Evolutionary conservation across 2,888 invertebrate species (phyloP).

Genomic region (Harpagoxenus sublaevis): DNA sequence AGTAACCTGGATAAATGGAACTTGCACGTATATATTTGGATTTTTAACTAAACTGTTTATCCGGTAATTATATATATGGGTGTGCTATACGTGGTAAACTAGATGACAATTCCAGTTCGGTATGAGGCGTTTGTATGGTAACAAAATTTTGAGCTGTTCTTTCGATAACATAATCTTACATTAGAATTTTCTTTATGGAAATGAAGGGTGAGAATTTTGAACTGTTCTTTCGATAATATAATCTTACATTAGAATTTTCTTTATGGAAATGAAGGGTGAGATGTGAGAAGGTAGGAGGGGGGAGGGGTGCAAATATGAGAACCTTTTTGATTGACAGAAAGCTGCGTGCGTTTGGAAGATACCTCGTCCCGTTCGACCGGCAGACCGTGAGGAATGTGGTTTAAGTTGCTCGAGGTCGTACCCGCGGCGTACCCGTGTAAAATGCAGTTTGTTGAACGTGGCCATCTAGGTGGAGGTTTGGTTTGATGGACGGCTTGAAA

Average conservation of each 20-base stretch:
- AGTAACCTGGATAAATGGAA: neutral
- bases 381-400: neutral
- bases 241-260: neutral
- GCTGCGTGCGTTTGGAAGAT: constrained; percentile 11
- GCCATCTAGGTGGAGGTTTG: constrained; percentile 21
- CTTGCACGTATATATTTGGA: neutral
- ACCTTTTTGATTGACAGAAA: constrained; percentile 40
- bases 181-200: neutral
- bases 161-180: neutral
- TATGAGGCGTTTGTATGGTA: neutral
- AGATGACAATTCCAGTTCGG: neutral
- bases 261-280: neutral
- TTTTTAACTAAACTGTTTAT: neutral
- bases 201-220: neutral
- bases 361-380: neutral
- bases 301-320: neutral
- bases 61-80: neutral
- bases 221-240: neutral
- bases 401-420: neutral
- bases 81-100: neutral
- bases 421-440: neutral
- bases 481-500: constrained; percentile 42
- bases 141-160: neutral
- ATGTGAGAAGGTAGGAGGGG: neutral
- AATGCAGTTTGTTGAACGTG: constrained; percentile 19